Evolutionary conservation across 2,888 invertebrate species (phyloP), one percentile per base, ranked within the genome.

Genomic region (Ganaspis brasiliensis): DNA sequence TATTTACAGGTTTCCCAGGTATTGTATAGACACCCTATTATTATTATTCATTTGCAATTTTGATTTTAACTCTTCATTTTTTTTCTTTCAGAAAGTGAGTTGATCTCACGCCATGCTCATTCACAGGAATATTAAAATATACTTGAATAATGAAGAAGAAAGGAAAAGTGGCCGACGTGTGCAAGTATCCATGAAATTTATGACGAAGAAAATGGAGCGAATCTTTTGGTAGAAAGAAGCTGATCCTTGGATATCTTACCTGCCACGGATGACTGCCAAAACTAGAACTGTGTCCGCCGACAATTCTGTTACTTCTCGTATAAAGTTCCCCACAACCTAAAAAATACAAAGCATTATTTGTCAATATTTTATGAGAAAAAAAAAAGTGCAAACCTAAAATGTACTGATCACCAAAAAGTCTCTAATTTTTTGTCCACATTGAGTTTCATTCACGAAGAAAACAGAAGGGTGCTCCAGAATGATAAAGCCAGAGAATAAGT

Each of bases 231-330:
- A 24, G n/a, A 40, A 19, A 61, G 67, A 45, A 21, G 14, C n/a
- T 67, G 3, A 67, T 45, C 24, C 8, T 9, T 24, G 21, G 24
- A 67, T 40, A 63, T 77, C 88, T 90, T 87, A 93, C 93, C 92
- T 98, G 98, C 98, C 98, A 98, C 3, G 98, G 98, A 92, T 98
- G 97, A 10, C 97, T 96, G 1, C 97, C 98, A 88, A 98, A 98
- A 55, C 96, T 96, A 0, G 97, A 95, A 19, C 97, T 96, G 86
- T 97, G 97, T 0, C 98, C 98, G 1, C 98, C 98, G 0, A 98
- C 98, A 77, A 98, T 98, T 80, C 98, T 94, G 90, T 98, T 97
- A 35, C 97, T 96, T 52, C 98, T 93, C 0, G 97, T 95, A 89
- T 95, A 97, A 77, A 97, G 94, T 90, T 98, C 97, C 0, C 98